Evolutionary conservation across 2,888 invertebrate genomes (phyloP).

Genomic region (Caenorhabditis macrosperma): DNA sequence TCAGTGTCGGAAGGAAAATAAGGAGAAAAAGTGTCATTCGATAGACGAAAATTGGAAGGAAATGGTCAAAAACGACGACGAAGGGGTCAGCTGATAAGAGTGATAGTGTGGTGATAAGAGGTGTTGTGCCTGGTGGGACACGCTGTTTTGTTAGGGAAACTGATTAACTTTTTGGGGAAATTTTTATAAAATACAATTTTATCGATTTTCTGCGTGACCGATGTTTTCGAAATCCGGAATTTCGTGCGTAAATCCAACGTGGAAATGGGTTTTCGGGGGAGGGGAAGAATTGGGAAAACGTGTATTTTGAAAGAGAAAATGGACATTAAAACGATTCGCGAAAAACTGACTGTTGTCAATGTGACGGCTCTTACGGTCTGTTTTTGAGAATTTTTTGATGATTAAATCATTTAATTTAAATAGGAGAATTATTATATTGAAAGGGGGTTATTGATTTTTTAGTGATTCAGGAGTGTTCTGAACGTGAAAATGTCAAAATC

Average conservation of each 20-base stretch:
- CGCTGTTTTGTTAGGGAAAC: background rate
- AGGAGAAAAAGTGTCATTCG: background rate
- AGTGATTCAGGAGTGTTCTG: no score
- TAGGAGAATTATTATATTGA: no score
- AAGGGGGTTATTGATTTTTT: no score
- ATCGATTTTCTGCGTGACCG: no score
- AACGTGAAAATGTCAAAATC: no score
- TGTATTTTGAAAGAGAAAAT: no score
- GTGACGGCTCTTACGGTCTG: constrained; percentile 34
- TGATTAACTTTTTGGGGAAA: no score
- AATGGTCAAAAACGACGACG: background rate
- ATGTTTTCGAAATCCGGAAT: no score
- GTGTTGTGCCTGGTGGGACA: background rate
- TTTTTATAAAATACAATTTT: background rate
- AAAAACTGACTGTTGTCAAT: constrained; percentile 40
- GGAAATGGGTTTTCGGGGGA: no score
- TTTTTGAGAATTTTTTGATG: background rate
- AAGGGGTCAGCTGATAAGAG: constrained; percentile 22
- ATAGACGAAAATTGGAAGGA: background rate
- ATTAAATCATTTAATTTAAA: no score
- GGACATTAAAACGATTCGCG: constrained; percentile 38
- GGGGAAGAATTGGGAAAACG: no score
- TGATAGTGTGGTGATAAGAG: constrained; percentile 13
- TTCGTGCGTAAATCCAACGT: no score
- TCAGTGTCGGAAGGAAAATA: background rate